phyloP scores from a whole-genome alignment of 2,797 vertebrate species.

The Notoglanidium macrostoma region DNA sequence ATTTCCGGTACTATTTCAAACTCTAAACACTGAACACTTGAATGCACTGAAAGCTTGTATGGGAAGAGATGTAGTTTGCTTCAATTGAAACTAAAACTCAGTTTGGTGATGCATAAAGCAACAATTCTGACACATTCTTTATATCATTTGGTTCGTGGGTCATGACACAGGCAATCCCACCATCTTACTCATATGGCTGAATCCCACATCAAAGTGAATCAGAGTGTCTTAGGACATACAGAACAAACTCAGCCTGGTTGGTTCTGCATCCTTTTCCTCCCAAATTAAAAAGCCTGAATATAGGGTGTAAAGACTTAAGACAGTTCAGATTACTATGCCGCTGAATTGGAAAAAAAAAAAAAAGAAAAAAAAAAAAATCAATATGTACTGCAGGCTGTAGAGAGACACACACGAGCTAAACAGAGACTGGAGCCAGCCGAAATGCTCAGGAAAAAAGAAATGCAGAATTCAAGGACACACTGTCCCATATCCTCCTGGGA shows the following conservation, averaged over 20 bases:
- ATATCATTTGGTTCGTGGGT: background rate
- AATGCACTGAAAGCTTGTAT: background rate
- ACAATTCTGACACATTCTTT: background rate
- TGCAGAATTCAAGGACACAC: conserved; percentile 31
- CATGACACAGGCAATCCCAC: background rate
- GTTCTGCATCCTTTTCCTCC: background rate
- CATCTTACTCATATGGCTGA: background rate
- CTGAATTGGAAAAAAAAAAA: no score
- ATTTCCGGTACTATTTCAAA: background rate
- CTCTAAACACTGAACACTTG: background rate
- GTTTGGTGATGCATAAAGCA: background rate
- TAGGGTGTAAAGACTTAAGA: background rate
- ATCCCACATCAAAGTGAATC: background rate
- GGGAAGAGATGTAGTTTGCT: background rate
- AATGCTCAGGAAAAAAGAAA: background rate
- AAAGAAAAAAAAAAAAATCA: background rate
- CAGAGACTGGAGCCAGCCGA: background rate
- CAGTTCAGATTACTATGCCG: background rate
- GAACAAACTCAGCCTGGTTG: background rate
- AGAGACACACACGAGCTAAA: background rate
- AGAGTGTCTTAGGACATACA: background rate
- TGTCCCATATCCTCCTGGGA: background rate
- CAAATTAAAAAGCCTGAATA: background rate
- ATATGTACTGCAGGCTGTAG: background rate
- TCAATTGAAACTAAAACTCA: background rate